Percentiles rank a stretch among this genome's conserved stretches.
Evolutionary conservation across 2,888 invertebrate genomes (phyloP).

Genomic region (Diaperis boleti): DNA sequence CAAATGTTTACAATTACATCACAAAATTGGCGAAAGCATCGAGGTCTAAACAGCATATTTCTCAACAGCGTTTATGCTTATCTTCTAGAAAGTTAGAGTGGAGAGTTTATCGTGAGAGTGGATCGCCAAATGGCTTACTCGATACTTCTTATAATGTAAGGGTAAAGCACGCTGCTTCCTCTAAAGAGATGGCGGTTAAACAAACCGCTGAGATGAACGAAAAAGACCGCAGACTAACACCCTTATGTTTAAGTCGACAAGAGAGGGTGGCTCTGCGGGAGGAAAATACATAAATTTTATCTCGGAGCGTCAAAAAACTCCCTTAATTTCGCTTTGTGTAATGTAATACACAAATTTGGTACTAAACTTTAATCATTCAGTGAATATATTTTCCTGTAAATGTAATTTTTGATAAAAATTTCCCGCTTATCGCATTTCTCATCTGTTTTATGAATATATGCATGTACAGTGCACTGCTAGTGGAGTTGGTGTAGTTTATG

Average conservation of each 20-base stretch:
- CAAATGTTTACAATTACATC: slow-evolving; percentile 7
- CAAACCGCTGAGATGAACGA: slow-evolving; percentile 13
- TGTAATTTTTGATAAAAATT: no score
- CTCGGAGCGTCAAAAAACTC: no score
- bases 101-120: slow-evolving; percentile 14
- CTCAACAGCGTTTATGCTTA: slow-evolving; percentile 14
- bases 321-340: no score
- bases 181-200: slow-evolving; percentile 11
- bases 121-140: slow-evolving; percentile 27
- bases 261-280: neutral
- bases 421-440: no score
- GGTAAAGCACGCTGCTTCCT: slow-evolving; percentile 14
- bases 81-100: slow-evolving; percentile 3
- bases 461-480: no score
- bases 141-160: slow-evolving; percentile 17
- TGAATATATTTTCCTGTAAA: no score
- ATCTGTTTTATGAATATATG: no score
- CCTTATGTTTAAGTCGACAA: slow-evolving; percentile 3
- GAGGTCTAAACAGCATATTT: slow-evolving; percentile 16
- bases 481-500: no score
- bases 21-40: slow-evolving; percentile 5
- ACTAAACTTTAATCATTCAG: no score
- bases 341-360: no score
- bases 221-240: slow-evolving; percentile 23
- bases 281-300: neutral